Percentiles rank a stretch among this genome's conserved stretches.
Evolutionary conservation across 2,888 invertebrate species (phyloP).

Genomic region (Linhomoeus sp.): DNA sequence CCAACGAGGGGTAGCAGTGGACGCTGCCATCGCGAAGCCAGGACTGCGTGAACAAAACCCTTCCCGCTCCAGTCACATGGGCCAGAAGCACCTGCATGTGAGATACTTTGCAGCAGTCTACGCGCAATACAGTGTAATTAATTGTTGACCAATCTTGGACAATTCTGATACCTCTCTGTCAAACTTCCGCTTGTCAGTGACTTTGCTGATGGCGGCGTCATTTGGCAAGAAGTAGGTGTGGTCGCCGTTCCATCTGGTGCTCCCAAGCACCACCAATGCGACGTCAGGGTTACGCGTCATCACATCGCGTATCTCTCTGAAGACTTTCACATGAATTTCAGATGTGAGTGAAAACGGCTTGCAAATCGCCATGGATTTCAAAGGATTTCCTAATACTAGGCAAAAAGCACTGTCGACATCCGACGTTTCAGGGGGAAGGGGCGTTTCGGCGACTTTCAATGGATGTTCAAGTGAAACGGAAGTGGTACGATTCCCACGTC

Average conservation of each 20-base stretch:
- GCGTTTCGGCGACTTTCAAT: no score
- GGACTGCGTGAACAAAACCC: slow-evolving; percentile 25
- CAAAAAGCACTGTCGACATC: no score
- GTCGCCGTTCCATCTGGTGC: slow-evolving; percentile 23
- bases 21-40: slow-evolving; percentile 27
- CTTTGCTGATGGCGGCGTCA: slow-evolving; percentile 24
- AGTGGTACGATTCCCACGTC: no score
- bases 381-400: no score
- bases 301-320: slow-evolving; percentile 22
- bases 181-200: slow-evolving; percentile 21
- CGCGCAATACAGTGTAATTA: no score
- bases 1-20: slow-evolving; percentile 20
- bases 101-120: no score
- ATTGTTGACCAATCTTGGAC: no score
- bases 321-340: no score
- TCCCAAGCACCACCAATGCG: slow-evolving; percentile 22
- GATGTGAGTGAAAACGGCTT: no score
- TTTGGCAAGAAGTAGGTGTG: slow-evolving; percentile 28
- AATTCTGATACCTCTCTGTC: slow-evolving; percentile 27
- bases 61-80: slow-evolving; percentile 23
- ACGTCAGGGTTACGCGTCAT: slow-evolving; percentile 24
- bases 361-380: no score
- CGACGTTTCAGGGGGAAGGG: no score
- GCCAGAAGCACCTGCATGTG: slow-evolving; percentile 16
- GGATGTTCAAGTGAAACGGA: no score